Evolutionary conservation across 2,797 vertebrate genomes (phyloP).

Genomic region (Enteromius argenteus): DNA sequence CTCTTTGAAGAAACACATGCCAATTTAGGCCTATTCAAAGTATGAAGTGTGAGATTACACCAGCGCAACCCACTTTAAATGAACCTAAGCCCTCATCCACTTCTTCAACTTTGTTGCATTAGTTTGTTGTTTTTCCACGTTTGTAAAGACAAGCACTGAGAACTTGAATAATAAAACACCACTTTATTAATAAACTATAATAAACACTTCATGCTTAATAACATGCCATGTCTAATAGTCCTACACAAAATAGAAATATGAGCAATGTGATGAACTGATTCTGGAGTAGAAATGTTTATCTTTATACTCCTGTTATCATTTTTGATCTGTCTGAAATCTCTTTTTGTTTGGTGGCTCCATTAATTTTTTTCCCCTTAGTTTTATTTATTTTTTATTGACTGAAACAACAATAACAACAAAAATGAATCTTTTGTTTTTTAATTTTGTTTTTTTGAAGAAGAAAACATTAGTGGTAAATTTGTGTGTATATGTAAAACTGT

Average conservation of each 20-base stretch:
- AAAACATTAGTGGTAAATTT: too few species aligned
- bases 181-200: constrained; percentile 19
- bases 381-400: too few species aligned
- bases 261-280: background rate
- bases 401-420: too few species aligned
- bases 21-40: constrained; percentile 28
- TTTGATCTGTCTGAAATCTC: background rate
- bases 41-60: background rate
- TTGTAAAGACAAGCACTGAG: constrained; percentile 24
- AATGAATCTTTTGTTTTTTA: too few species aligned
- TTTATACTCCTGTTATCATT: background rate
- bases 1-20: constrained; percentile 34
- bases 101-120: background rate
- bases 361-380: background rate
- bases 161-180: background rate
- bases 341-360: constrained; percentile 18
- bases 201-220: background rate
- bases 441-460: too few species aligned
- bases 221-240: too few species aligned
- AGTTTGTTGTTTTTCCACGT: background rate
- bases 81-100: background rate
- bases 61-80: background rate
- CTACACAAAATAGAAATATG: background rate
- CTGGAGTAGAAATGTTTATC: background rate
- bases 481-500: too few species aligned